Evolutionary conservation across 2,797 vertebrate species (phyloP).

Genomic region (Choloepus didactylus): DNA sequence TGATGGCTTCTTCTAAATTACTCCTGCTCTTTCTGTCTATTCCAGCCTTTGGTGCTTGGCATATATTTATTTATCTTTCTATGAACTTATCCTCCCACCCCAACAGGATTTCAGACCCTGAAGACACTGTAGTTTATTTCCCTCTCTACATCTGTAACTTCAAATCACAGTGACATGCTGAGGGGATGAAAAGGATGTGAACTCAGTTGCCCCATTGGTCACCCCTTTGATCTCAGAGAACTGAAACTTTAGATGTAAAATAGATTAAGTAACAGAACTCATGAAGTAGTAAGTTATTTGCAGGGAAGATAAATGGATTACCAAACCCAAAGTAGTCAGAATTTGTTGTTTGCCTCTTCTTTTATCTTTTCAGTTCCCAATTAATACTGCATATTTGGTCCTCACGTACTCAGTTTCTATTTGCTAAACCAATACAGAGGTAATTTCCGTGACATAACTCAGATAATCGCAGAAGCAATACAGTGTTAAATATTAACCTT

Average conservation of each 20-base stretch:
- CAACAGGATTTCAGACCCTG: not conserved
- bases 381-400: not conserved
- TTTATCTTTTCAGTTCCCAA: not conserved
- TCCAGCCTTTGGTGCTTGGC: not conserved
- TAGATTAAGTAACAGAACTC: not conserved
- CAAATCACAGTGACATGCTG: not conserved
- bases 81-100: not conserved
- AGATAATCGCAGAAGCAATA: not conserved
- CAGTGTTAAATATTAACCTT: conserved; percentile 59
- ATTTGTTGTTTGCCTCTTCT: not conserved
- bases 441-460: not conserved
- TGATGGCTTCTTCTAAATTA: not conserved
- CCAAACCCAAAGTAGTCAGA: not conserved
- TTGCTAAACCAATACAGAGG: not conserved
- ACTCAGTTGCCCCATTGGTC: not conserved
- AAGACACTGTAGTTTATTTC: not conserved
- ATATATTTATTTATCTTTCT: not conserved
- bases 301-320: not conserved
- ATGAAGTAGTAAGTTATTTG: not conserved
- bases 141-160: not conserved
- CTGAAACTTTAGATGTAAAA: not conserved
- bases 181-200: not conserved
- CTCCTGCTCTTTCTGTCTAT: not conserved
- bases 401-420: not conserved
- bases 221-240: not conserved